A percentile compares a stretch with the other conserved stretches of the same genome.
Evolutionary conservation across 2,797 vertebrate genomes (phyloP).

Genomic region (Podarcis siculus): DNA sequence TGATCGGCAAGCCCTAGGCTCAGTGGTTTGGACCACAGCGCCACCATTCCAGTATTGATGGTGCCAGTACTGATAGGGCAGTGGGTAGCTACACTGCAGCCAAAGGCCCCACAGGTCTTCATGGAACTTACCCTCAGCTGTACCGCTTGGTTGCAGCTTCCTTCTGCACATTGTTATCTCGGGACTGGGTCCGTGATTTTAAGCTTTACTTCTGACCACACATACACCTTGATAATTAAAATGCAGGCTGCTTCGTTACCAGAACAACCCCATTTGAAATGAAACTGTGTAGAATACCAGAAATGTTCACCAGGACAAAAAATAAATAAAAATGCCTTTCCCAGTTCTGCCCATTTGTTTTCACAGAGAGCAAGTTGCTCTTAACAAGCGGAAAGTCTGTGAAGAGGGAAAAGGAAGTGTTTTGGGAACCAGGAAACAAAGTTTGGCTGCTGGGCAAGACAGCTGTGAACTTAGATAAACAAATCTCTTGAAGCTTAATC

Average conservation of each 20-base stretch:
- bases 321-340: not conserved
- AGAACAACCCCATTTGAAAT: not conserved
- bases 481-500: slow-evolving; percentile 16
- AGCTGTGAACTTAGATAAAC: not conserved
- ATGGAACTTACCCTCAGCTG: not conserved
- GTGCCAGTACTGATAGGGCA: not conserved
- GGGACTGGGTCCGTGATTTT: not conserved
- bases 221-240: not conserved
- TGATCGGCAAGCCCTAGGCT: too few relatives aligned
- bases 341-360: not conserved
- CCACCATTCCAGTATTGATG: too few relatives aligned
- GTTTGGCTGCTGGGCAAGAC: not conserved
- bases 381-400: not conserved
- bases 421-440: slow-evolving; percentile 15
- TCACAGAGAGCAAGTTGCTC: not conserved
- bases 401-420: slow-evolving; percentile 10
- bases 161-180: not conserved
- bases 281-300: not conserved
- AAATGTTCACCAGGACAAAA: not conserved
- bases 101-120: not conserved
- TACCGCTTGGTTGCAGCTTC: not conserved
- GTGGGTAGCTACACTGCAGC: too few relatives aligned
- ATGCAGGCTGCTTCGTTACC: not conserved
- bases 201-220: not conserved
- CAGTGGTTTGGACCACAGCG: too few relatives aligned